phyloP scores from a whole-genome alignment of 2,888 invertebrate species.

The Troilus luridus region DNA sequence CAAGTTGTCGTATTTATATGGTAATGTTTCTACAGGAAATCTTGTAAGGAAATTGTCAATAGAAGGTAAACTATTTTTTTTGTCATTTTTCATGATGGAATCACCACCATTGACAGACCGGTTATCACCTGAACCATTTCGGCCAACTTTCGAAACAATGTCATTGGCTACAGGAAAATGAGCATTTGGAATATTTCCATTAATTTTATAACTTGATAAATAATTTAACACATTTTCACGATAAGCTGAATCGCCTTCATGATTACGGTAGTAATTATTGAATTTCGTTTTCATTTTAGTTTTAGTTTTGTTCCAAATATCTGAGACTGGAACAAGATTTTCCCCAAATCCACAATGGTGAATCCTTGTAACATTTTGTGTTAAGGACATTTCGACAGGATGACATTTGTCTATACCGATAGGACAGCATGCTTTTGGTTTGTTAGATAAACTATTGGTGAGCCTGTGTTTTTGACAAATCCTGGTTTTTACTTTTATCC shows the following conservation, averaged over 20 bases:
- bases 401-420: not conserved
- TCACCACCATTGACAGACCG: not conserved
- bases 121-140: not conserved
- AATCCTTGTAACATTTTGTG: not conserved
- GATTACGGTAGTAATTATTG: not conserved
- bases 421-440: not conserved
- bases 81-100: not conserved
- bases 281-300: not conserved
- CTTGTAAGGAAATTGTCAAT: not conserved
- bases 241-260: not conserved
- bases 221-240: not conserved
- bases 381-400: not conserved
- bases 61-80: not conserved
- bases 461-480: not conserved
- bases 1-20: not conserved
- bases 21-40: slow-evolving; percentile 16
- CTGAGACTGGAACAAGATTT: not conserved
- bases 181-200: not conserved
- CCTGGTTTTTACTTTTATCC: not conserved
- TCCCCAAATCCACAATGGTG: not conserved
- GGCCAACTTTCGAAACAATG: not conserved
- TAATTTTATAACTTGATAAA: not conserved
- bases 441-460: not conserved
- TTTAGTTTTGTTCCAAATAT: not conserved
- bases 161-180: not conserved